Percentiles rank a stretch among this genome's conserved stretches.
Conservation (phyloP, 1,140 invertebrate species). For the Sinella curviseta region DNA sequence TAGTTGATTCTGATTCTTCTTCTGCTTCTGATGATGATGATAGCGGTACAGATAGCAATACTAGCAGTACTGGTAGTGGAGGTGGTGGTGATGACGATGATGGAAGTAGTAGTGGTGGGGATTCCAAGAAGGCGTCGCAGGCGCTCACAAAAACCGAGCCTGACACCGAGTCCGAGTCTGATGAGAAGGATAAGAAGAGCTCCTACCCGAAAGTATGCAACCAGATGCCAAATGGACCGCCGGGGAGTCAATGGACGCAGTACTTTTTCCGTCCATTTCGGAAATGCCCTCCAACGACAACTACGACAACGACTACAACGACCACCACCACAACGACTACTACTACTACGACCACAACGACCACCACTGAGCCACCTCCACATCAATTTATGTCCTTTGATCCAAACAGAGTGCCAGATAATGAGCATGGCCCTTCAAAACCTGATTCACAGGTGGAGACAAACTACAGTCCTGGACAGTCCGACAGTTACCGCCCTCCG, state of each 20-base stretch:
- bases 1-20: neutral
- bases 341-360: neutral
- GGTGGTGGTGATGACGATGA: too few species aligned
- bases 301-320: neutral
- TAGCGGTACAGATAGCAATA: neutral
- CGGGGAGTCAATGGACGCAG: neutral
- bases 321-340: slow-evolving; percentile 1
- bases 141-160: too few species aligned
- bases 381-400: slow-evolving; percentile 12
- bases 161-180: neutral
- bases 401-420: slow-evolving; percentile 7
- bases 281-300: slow-evolving; percentile 4
- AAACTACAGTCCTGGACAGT: neutral
- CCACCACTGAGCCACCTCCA: neutral
- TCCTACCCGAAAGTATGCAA: slow-evolving; percentile 5
- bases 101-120: too few species aligned
- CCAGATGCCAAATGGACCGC: neutral
- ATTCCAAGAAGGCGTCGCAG: too few species aligned
- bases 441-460: neutral
- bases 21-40: neutral
- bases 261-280: neutral
- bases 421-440: neutral
- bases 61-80: neutral
- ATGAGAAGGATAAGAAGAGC: neutral
- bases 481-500: neutral